phyloP scores from a whole-genome alignment of 2,113 vertebrate genomes.

The Ivindomyrus marchei region DNA sequence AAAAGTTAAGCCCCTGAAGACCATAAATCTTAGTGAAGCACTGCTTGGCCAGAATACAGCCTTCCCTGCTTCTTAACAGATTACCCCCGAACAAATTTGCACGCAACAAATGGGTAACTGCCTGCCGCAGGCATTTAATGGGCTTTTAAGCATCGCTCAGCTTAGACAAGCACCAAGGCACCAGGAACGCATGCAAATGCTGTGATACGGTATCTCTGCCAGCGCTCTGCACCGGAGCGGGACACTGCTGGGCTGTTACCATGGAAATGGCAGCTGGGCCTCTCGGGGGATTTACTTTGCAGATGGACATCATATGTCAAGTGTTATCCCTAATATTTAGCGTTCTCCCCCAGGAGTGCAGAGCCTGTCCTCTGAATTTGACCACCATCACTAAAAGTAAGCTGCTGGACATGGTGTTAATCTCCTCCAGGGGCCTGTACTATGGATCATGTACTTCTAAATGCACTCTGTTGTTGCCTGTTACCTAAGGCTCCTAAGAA shows the following conservation, averaged over 20 bases:
- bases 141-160: background rate
- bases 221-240: background rate
- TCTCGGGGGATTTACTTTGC: background rate
- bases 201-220: background rate
- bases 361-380: background rate
- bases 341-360: background rate
- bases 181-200: background rate
- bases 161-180: background rate
- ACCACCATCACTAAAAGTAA: background rate
- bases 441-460: background rate
- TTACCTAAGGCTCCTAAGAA: background rate
- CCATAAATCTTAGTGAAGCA: background rate
- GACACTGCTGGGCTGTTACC: background rate
- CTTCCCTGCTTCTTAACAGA: conserved; percentile 4
- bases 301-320: background rate
- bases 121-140: background rate
- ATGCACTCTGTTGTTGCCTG: background rate
- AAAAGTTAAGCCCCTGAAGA: background rate
- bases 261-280: background rate
- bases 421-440: background rate
- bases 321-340: background rate
- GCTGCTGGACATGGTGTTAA: background rate
- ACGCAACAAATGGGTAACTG: background rate
- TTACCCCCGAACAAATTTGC: background rate
- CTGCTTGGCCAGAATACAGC: background rate